Evolutionary conservation across 2,113 vertebrate species (phyloP).

Genomic region (Glaucidium brasilianum): DNA sequence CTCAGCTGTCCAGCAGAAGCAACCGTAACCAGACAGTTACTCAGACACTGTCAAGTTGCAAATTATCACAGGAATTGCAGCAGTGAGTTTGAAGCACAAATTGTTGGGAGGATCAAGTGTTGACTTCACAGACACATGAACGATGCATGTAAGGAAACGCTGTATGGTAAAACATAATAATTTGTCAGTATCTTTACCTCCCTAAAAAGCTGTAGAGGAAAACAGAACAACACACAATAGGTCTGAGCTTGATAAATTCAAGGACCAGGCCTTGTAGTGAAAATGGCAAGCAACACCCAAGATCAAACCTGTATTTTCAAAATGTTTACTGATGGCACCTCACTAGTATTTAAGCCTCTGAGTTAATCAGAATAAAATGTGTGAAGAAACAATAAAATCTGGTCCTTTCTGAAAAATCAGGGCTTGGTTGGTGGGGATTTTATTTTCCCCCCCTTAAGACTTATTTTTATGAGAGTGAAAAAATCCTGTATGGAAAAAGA

Average conservation of each 20-base stretch:
- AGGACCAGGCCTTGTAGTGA: neutral
- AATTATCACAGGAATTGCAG: neutral
- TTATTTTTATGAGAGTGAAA: neutral
- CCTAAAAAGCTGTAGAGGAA: neutral
- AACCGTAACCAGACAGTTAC: neutral
- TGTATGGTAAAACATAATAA: fast-evolving
- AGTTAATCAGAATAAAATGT: neutral
- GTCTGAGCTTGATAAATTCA: neutral
- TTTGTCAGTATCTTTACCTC: neutral
- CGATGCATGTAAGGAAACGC: neutral
- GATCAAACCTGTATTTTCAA: neutral
- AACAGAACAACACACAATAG: neutral
- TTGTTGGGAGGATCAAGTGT: neutral
- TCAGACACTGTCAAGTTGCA: neutral
- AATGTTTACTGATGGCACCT: neutral
- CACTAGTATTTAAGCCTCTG: neutral
- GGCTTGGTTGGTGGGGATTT: neutral
- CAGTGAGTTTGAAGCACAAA: neutral
- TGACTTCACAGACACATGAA: neutral
- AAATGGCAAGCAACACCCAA: neutral
- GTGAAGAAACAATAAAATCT: neutral
- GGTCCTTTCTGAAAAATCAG: neutral
- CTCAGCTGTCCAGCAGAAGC: neutral
- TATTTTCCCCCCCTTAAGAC: fast-evolving
- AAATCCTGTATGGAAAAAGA: neutral